A percentile compares a stretch with the other conserved stretches of the same genome.
phyloP scores from a whole-genome alignment of 1,140 invertebrate genomes.

The Zaprionus africanus region DNA sequence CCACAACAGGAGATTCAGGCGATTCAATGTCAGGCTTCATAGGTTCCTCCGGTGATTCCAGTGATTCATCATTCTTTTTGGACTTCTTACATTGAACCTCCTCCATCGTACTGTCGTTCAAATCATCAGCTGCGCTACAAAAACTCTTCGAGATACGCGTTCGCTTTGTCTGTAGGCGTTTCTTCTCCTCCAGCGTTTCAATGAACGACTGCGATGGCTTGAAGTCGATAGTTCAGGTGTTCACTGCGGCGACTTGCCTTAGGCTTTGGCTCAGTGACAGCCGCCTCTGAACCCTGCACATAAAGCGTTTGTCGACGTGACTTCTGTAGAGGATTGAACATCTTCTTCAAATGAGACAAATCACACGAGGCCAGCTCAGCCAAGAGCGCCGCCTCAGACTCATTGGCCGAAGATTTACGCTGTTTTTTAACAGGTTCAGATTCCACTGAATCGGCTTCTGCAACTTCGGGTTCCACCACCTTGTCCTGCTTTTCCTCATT shows the following conservation, averaged over 20 bases:
- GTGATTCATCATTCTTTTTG: slow-evolving; percentile 13
- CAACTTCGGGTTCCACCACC: not conserved
- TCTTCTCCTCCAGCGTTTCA: slow-evolving; percentile 56
- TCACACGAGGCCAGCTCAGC: slow-evolving; percentile 51
- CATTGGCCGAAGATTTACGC: slow-evolving; percentile 9
- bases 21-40: not conserved
- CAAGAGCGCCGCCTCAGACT: slow-evolving; percentile 53
- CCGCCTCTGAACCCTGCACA: slow-evolving; percentile 19
- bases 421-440: not conserved
- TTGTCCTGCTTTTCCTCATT: not conserved
- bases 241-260: slow-evolving; percentile 68
- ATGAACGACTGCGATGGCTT: slow-evolving; percentile 76
- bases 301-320: slow-evolving; percentile 63
- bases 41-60: not conserved
- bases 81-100: slow-evolving; percentile 20
- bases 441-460: not conserved
- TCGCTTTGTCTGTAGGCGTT: slow-evolving; percentile 40
- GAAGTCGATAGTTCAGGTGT: slow-evolving; percentile 47
- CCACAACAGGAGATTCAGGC: not conserved
- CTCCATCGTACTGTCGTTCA: slow-evolving; percentile 15
- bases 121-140: slow-evolving; percentile 47
- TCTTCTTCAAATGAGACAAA: slow-evolving; percentile 53
- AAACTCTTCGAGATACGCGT: slow-evolving; percentile 74
- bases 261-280: slow-evolving; percentile 40
- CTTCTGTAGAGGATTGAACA: slow-evolving; percentile 75